A percentile compares a stretch with the other conserved stretches of the same genome.
Evolutionary conservation across 2,888 invertebrate species (phyloP).

Genomic region (Hirtodrosophila trivittata): DNA sequence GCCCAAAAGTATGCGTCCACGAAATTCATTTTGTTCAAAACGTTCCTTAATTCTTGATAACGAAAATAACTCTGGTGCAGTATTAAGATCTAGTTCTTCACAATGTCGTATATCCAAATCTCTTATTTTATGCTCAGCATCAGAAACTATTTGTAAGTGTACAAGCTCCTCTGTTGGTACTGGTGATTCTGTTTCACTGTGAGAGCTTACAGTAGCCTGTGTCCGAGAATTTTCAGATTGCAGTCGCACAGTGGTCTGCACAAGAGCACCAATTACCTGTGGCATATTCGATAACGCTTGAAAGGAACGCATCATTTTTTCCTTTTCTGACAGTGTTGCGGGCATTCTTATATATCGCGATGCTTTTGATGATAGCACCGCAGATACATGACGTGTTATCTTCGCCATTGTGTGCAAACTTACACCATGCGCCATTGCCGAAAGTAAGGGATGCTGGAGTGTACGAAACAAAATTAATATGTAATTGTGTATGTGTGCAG

Average conservation of each 20-base stretch:
- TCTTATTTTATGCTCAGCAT: conserved; percentile 75
- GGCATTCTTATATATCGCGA: conserved; percentile 81
- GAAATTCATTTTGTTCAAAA: conserved; percentile 81
- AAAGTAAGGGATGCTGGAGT: conserved; percentile 69
- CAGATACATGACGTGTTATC: conserved; percentile 74
- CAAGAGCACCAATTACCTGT: conserved; percentile 76
- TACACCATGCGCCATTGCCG: conserved; percentile 72
- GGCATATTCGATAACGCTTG: conserved; percentile 76
- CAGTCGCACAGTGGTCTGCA: conserved; percentile 60
- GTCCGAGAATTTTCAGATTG: conserved; percentile 42
- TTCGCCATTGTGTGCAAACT: conserved; percentile 70
- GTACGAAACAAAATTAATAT: not conserved
- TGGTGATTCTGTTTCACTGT: conserved; percentile 11
- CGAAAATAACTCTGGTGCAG: conserved; percentile 62
- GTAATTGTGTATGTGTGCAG: not conserved
- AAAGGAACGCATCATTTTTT: conserved; percentile 74
- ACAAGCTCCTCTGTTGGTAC: conserved; percentile 44
- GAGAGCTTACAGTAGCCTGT: conserved; percentile 11
- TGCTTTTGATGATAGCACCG: conserved; percentile 74
- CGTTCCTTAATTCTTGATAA: conserved; percentile 76
- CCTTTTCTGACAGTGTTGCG: conserved; percentile 78
- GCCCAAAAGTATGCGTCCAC: conserved; percentile 76
- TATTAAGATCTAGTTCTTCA: conserved; percentile 40
- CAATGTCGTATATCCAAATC: conserved; percentile 70
- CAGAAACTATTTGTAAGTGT: conserved; percentile 74